Evolutionary conservation across 2,797 vertebrate species (phyloP).

Genomic region (Mormyrus proboscirostris): DNA sequence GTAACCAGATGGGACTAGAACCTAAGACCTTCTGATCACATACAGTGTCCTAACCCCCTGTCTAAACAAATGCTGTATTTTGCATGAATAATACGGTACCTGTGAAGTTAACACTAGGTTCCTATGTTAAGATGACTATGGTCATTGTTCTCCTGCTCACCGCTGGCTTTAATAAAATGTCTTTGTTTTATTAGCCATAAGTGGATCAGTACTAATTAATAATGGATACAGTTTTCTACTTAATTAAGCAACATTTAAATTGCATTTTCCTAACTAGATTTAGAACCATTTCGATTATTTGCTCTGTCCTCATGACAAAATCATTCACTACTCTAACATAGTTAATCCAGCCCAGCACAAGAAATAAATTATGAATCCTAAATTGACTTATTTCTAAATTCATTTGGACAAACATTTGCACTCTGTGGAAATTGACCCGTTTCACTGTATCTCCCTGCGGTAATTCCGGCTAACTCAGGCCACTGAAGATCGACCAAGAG

Average conservation of each 20-base stretch:
- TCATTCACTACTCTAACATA: conserved; percentile 7
- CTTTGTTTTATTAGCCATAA: conserved; percentile 24
- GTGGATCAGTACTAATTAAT: conserved; percentile 30
- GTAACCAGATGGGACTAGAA: neutral
- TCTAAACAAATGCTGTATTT: neutral
- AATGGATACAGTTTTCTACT: conserved; percentile 19
- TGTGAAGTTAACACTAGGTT: neutral
- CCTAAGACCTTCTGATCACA: neutral
- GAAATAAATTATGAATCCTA: conserved; percentile 13
- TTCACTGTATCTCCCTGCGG: neutral
- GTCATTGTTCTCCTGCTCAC: neutral
- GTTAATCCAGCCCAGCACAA: neutral
- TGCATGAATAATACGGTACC: neutral
- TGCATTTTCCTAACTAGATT: conserved; percentile 15
- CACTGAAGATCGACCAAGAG: neutral
- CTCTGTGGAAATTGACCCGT: neutral
- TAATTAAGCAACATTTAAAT: conserved; percentile 19
- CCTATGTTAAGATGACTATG: neutral
- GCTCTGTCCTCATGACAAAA: conserved; percentile 3
- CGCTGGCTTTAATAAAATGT: neutral
- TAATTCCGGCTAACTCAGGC: neutral
- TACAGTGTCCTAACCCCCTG: neutral
- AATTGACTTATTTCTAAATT: conserved; percentile 12
- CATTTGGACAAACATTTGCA: conserved; percentile 9
- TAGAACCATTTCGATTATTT: neutral